Conservation (phyloP, 2,113 vertebrate species). For the Cavia aperea region DNA sequence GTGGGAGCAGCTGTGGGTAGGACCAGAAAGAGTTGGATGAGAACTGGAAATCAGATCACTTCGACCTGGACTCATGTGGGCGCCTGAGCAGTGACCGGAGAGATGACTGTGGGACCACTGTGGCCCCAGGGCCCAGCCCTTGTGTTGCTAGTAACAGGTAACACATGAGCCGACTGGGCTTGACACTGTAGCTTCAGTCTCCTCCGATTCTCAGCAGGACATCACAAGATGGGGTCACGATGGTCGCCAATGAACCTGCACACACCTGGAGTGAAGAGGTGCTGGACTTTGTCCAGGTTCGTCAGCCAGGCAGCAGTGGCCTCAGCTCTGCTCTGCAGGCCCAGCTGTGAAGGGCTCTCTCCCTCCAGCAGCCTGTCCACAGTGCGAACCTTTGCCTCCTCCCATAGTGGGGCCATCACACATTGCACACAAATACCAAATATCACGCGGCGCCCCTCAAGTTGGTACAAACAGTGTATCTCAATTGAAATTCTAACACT, state of each 20-base stretch:
- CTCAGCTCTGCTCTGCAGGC: neutral
- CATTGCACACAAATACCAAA: neutral
- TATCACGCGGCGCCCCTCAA: neutral
- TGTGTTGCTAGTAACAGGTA: neutral
- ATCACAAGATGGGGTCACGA: neutral
- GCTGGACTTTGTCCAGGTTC: neutral
- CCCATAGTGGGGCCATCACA: neutral
- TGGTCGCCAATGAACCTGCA: neutral
- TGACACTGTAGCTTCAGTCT: neutral
- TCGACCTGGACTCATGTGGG: neutral
- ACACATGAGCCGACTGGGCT: neutral
- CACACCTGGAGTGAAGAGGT: neutral
- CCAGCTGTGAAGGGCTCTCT: neutral
- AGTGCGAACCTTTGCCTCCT: neutral
- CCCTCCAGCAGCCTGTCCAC: neutral
- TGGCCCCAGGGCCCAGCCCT: neutral
- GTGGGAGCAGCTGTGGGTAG: neutral
- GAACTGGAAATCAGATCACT: neutral
- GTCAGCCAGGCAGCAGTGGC: conserved; percentile 18
- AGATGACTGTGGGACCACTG: neutral
- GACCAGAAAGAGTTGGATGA: neutral
- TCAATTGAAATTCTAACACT: neutral
- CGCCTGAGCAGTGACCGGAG: neutral
- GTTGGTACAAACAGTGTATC: neutral
- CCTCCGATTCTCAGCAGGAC: neutral